Conservation (phyloP, 2,113 vertebrate genomes). For the Hippocampus guttulatus region DNA sequence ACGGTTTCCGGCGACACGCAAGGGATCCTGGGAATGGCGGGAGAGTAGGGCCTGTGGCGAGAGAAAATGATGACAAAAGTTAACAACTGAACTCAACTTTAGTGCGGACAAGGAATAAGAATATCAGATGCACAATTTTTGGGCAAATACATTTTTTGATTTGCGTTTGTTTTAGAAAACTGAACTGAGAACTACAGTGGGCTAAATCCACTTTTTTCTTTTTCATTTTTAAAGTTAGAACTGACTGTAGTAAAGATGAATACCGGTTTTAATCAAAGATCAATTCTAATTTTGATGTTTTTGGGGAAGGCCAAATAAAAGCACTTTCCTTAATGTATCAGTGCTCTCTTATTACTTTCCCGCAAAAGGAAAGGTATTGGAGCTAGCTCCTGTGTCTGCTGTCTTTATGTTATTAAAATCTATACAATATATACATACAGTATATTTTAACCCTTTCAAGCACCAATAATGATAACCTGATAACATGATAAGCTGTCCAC, state of each 20-base stretch:
- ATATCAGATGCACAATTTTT: background rate
- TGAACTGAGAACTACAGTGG: background rate
- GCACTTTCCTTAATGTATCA: too few relatives aligned
- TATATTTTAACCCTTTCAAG: too few relatives aligned
- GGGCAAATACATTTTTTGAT: background rate
- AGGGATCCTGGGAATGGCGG: slow-evolving; percentile 85
- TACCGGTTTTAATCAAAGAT: too few relatives aligned
- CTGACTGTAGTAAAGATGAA: too few relatives aligned
- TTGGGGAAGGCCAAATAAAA: too few relatives aligned
- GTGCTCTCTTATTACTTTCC: too few relatives aligned
- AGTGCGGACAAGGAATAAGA: background rate
- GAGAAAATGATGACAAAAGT: slow-evolving; percentile 15
- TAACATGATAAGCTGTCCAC: too few relatives aligned
- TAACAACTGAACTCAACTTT: background rate
- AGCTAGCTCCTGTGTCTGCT: too few relatives aligned
- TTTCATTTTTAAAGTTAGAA: background rate
- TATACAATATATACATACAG: background rate
- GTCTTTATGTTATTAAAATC: background rate
- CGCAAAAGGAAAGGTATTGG: too few relatives aligned
- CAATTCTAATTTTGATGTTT: too few relatives aligned
- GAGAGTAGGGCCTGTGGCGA: slow-evolving; percentile 81
- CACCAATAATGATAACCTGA: too few relatives aligned
- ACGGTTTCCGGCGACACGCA: slow-evolving; percentile 89
- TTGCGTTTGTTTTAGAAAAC: background rate
- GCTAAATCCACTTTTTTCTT: too few relatives aligned